Base-by-base conservation (phyloP, 2,797 vertebrate genomes). In the Sebastes umbrosus region DNA sequence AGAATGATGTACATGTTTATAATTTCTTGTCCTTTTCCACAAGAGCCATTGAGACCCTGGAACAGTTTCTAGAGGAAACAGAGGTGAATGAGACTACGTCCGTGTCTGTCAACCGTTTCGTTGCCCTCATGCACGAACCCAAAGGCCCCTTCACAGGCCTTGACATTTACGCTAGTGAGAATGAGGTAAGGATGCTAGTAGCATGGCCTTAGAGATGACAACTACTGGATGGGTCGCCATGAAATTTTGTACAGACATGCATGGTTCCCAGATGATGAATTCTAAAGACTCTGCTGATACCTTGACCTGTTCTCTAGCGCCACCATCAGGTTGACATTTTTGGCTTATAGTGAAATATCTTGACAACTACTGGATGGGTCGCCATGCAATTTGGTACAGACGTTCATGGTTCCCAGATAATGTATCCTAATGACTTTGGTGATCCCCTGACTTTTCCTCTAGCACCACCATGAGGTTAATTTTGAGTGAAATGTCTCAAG, bases 121-220 rank as follows among this genome's bases (percentile, higher is more conserved):
- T 83, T 25, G 68, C 25, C 3, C 0, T 66, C 4, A 3, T 90
- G 8, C 6, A 72, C 73, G 77, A 64, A 50, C 43, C 52, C 9
- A 27, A 1, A 1, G 18, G 0, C 12, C 0, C 1, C 20, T 88
- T 81, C 25, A 1, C 0, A 1, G 81, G 84, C 6, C 64, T 93
- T 32, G 1, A 69, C 0, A 73, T 94, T 57, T 68, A 22, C 63
- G 87, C 83, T 29, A 88, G 1, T 81, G 25, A 83, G 0, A 62
- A 4, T 2, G 0, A 55, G 83, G 93, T 93, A 83, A 79, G 82
- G 1, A 36, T 12, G 10, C 12, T 31, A 29, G 52, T 57, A 34
- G 16, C 24, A 10, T 32, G 6, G n/a, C 52, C 13, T 3, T 8
- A 14, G 10, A 5, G 5, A 22, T 34, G 29, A 36, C 11, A 5